Percentiles rank a stretch among this genome's conserved stretches.
Conservation (phyloP, 2,888 invertebrate species). For the Minunthozetes semirufus region DNA sequence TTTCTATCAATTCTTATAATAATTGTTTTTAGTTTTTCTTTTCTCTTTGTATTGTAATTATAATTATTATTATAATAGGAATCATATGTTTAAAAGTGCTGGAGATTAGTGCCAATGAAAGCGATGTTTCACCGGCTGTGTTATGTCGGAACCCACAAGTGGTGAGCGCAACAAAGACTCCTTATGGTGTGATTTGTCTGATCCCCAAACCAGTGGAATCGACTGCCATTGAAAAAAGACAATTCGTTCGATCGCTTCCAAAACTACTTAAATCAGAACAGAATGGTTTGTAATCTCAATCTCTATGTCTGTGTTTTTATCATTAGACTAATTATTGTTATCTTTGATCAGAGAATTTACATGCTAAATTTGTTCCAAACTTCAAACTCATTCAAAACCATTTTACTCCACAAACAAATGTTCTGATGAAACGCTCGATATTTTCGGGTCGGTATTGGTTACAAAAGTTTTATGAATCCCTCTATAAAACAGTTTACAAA, state of each 20-base stretch:
- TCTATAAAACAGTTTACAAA: constrained; percentile 1
- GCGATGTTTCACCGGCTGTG: not conserved
- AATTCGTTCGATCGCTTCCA: constrained; percentile 1
- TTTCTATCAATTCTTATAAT: too few relatives aligned
- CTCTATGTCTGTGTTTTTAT: not conserved
- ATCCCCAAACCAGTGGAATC: not conserved
- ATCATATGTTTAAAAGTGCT: not conserved
- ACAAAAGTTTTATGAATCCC: constrained; percentile 2
- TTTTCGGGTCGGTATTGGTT: constrained; percentile 25
- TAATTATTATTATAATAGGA: not conserved
- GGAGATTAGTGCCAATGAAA: not conserved
- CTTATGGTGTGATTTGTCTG: constrained; percentile 7
- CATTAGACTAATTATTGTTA: not conserved
- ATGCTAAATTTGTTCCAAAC: not conserved
- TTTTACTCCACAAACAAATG: not conserved
- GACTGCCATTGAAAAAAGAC: not conserved
- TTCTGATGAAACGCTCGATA: not conserved
- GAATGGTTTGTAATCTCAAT: not conserved
- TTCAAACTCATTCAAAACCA: not conserved
- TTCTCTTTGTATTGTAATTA: not conserved
- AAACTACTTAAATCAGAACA: not conserved
- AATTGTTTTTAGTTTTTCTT: too few relatives aligned
- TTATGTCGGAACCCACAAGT: not conserved
- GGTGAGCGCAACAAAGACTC: not conserved
- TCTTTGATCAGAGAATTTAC: not conserved